These are phyloP conservation scores for Phycodurus eques DNA, from an alignment of 2,113 vertebrate species.

Conservation along the genomic window DNA sequence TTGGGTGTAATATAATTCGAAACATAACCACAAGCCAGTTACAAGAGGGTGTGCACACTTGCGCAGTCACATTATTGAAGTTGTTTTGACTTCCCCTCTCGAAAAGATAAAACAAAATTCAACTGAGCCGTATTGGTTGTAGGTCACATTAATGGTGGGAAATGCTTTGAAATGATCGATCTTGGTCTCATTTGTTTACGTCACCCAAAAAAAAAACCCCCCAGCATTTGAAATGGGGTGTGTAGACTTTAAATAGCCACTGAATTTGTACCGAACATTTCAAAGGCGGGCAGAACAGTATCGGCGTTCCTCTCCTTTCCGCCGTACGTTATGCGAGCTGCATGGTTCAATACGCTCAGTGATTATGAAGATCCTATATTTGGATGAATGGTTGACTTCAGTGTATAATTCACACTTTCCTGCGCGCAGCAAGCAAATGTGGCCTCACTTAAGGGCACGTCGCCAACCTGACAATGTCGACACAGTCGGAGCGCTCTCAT, in stretches of 20 bases:
- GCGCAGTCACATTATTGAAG: too few species aligned
- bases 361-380: neutral
- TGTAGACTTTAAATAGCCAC: neutral
- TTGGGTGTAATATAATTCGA: too few species aligned
- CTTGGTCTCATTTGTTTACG: too few species aligned
- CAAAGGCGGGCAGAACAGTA: neutral
- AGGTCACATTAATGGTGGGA: too few species aligned
- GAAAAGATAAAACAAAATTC: too few species aligned
- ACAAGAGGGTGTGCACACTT: too few species aligned
- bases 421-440: slow-evolving; percentile 3
- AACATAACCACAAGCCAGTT: too few species aligned
- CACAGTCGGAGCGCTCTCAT: neutral
- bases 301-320: neutral
- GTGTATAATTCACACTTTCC: neutral
- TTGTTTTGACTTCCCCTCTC: too few species aligned
- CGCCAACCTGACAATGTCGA: neutral
- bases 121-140: too few species aligned
- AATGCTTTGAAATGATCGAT: too few species aligned
- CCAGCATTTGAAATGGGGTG: neutral
- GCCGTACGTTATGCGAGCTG: neutral
- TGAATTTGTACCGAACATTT: neutral
- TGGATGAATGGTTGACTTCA: neutral
- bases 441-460: neutral
- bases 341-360: neutral
- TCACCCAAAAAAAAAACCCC: too few species aligned